Percentiles rank a stretch among this genome's conserved stretches.
These are phyloP conservation scores for Erannis defoliaria DNA, from an alignment of 2,888 invertebrate species.

Conservation along the genomic window DNA sequence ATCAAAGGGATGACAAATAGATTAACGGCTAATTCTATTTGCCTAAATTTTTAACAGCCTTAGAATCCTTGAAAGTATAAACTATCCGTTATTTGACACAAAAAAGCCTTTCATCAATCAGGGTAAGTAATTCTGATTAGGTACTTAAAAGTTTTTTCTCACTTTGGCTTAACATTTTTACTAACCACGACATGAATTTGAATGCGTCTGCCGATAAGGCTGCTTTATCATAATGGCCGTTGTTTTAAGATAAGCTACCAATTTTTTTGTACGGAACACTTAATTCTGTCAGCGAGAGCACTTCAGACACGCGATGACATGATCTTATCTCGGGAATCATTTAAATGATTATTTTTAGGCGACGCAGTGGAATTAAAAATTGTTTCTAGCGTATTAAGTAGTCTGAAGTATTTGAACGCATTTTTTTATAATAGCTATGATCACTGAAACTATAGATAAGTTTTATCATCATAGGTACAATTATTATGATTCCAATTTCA, in stretches of 20 bases:
- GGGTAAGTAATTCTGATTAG: background rate
- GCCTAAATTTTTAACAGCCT: too few relatives aligned
- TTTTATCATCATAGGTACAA: too few relatives aligned
- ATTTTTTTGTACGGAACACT: conserved; percentile 53
- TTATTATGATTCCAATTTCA: too few relatives aligned
- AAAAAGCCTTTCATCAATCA: too few relatives aligned
- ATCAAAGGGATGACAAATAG: background rate
- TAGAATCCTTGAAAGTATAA: too few relatives aligned
- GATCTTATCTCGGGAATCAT: conserved; percentile 47
- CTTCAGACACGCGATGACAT: conserved; percentile 54
- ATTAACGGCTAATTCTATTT: background rate
- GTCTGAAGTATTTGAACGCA: background rate
- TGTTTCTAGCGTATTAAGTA: background rate
- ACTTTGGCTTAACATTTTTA: conserved; percentile 43
- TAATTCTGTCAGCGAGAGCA: conserved; percentile 53
- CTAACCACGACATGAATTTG: conserved; percentile 50
- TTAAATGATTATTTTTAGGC: conserved; percentile 36
- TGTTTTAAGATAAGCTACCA: conserved; percentile 73
- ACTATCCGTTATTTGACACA: too few relatives aligned
- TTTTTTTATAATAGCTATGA: background rate
- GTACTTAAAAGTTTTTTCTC: background rate
- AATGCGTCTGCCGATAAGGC: conserved; percentile 55
- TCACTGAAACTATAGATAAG: background rate
- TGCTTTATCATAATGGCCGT: conserved; percentile 69
- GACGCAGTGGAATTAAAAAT: background rate